Percentiles rank a stretch among this genome's conserved stretches.
Evolutionary conservation across 2,113 vertebrate species (phyloP).

Genomic region (Syrrhaptes paradoxus): DNA sequence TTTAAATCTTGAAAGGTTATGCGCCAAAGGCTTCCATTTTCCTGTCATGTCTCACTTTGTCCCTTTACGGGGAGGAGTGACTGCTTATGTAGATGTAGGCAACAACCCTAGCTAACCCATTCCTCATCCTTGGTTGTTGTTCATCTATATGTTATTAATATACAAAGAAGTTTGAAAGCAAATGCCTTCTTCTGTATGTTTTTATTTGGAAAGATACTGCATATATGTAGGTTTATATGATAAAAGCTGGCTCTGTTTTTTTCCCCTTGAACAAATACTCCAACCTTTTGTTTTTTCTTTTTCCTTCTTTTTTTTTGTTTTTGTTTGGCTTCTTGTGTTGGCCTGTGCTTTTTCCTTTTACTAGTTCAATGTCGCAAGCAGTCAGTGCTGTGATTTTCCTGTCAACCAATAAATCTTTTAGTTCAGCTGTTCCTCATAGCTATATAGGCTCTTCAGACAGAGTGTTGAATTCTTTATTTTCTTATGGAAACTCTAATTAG

Average conservation of each 20-base stretch:
- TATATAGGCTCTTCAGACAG: neutral
- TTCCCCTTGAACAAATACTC: neutral
- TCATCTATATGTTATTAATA: neutral
- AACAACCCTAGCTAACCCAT: neutral
- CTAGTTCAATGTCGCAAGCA: neutral
- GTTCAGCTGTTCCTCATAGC: neutral
- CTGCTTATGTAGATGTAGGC: neutral
- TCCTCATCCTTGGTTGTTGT: neutral
- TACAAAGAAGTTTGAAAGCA: neutral
- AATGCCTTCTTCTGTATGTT: neutral
- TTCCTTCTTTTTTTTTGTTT: too few species aligned
- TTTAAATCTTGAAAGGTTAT: neutral
- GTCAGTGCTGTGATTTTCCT: neutral
- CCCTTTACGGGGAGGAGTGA: neutral
- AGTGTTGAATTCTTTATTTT: neutral
- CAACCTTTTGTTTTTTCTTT: too few species aligned
- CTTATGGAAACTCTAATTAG: conserved; percentile 9
- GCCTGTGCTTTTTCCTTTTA: neutral
- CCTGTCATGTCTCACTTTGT: neutral
- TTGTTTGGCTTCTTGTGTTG: neutral
- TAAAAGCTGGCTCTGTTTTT: neutral
- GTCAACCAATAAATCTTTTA: neutral
- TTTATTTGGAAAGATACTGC: neutral
- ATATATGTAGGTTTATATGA: neutral
- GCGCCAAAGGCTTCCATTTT: neutral